Evolutionary conservation across 2,888 invertebrate species (phyloP).

Genomic region (Empis livida): DNA sequence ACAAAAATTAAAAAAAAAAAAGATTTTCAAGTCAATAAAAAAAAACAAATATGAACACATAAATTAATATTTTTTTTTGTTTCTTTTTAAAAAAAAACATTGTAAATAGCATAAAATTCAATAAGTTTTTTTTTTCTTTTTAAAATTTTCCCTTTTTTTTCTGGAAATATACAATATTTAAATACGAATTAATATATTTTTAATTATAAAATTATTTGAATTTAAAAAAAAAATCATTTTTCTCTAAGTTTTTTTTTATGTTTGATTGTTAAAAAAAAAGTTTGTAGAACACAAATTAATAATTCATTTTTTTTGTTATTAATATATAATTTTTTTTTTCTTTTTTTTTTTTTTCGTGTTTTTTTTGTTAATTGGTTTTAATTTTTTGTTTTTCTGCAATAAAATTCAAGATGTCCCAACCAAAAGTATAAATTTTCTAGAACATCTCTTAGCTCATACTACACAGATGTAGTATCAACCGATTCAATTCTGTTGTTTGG

Average conservation of each 20-base stretch:
- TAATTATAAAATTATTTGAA: background rate
- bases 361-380: slow-evolving; percentile 9
- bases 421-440: slow-evolving; percentile 23
- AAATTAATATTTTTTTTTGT: slow-evolving; percentile 11
- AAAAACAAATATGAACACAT: slow-evolving; percentile 4
- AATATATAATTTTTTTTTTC: slow-evolving; percentile 12
- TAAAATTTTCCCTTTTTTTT: slow-evolving; percentile 7
- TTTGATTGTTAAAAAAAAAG: slow-evolving; percentile 16
- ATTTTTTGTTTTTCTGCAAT: slow-evolving; percentile 12
- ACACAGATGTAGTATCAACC: slow-evolving; percentile 35
- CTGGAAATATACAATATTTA: slow-evolving; percentile 14
- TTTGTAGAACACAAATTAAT: too few relatives aligned
- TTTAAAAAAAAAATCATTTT: too few relatives aligned
- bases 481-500: slow-evolving; percentile 26
- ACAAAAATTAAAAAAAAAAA: background rate
- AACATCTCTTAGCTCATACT: slow-evolving; percentile 28
- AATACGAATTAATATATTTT: slow-evolving; percentile 8
- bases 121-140: slow-evolving; percentile 1
- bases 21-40: background rate
- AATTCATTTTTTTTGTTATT: slow-evolving; percentile 17
- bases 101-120: slow-evolving; percentile 6
- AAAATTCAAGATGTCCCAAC: slow-evolving; percentile 25
- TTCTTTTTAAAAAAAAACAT: slow-evolving; percentile 10
- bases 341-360: slow-evolving; percentile 16
- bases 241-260: too few relatives aligned